These are phyloP conservation scores for Otolemur crassicaudatus DNA, from an alignment of 2,797 vertebrate genomes.

Conservation along the genomic window DNA sequence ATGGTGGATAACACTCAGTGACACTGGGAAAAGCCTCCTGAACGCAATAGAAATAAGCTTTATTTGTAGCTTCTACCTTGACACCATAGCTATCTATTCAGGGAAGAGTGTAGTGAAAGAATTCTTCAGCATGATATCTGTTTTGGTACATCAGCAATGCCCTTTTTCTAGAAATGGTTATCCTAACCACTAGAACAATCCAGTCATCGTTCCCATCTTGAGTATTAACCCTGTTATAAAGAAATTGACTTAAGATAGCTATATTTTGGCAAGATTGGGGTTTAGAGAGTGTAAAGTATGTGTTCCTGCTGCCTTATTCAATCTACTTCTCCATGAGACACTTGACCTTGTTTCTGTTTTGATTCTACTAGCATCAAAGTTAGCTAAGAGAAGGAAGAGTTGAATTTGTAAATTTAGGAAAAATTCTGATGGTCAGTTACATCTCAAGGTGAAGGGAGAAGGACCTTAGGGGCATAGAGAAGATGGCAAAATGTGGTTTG, in stretches of 20 bases:
- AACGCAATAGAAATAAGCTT: slow-evolving; percentile 57
- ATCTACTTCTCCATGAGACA: neutral
- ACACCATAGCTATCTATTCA: slow-evolving; percentile 40
- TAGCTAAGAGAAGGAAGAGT: slow-evolving; percentile 27
- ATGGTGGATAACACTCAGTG: slow-evolving; percentile 4
- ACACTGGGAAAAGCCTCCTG: slow-evolving; percentile 6
- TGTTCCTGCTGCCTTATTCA: neutral
- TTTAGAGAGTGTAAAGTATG: neutral
- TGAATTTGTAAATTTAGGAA: slow-evolving; percentile 29
- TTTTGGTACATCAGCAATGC: slow-evolving; percentile 48
- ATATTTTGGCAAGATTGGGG: slow-evolving; percentile 52
- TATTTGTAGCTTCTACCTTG: slow-evolving; percentile 47
- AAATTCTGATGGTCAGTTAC: neutral
- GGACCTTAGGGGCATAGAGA: neutral
- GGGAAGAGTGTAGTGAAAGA: slow-evolving; percentile 40
- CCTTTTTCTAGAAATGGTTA: slow-evolving; percentile 36
- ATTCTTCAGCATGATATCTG: neutral
- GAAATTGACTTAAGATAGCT: slow-evolving; percentile 50
- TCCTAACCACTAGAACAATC: neutral
- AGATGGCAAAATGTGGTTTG: neutral
- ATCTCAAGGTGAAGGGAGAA: neutral
- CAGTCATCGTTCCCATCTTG: slow-evolving; percentile 17
- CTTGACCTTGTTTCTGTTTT: slow-evolving; percentile 16
- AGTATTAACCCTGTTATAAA: slow-evolving; percentile 70
- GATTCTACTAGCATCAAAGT: neutral